These are phyloP conservation scores for Podarcis raffonei DNA, from an alignment of 2,113 vertebrate genomes.

Conservation along the genomic window DNA sequence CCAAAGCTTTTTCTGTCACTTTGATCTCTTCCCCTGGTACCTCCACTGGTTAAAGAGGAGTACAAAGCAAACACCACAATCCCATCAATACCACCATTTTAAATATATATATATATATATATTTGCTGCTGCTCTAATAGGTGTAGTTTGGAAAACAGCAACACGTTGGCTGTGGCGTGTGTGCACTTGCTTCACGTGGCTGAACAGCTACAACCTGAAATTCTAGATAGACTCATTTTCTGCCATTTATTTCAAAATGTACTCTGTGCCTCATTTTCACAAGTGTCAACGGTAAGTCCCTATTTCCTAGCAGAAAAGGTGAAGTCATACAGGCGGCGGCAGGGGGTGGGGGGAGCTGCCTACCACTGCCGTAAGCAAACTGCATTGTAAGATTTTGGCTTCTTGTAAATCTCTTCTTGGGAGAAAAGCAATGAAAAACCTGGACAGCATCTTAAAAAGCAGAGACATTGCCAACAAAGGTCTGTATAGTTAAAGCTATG, in stretches of 20 bases:
- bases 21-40: background rate
- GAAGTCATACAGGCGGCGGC: no score
- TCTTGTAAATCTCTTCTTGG: no score
- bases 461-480: no score
- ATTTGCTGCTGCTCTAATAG: background rate
- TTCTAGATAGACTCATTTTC: background rate
- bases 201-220: background rate
- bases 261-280: background rate
- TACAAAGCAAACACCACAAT: background rate
- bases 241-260: background rate
- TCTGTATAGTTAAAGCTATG: no score
- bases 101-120: no score
- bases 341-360: no score
- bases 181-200: background rate
- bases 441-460: no score
- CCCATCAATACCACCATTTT: background rate
- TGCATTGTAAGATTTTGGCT: no score
- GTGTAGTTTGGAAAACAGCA: background rate
- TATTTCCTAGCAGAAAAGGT: no score
- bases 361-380: no score
- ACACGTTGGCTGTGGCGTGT: background rate
- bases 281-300: no score
- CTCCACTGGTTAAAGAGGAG: background rate
- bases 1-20: accelerated
- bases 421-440: no score